Conservation (phyloP, 2,888 invertebrate genomes). For the Polydesmus complanatus region DNA sequence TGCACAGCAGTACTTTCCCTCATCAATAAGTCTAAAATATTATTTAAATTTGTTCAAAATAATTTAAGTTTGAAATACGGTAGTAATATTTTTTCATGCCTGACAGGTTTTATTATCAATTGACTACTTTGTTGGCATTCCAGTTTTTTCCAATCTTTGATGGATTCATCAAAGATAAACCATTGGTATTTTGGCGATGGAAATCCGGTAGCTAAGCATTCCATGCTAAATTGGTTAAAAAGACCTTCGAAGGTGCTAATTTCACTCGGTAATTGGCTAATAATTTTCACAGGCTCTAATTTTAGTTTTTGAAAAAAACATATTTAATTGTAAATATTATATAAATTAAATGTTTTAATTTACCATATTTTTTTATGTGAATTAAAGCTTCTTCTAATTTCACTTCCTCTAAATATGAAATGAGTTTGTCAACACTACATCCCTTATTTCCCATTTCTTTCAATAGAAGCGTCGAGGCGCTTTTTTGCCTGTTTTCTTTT, state of each 20-base stretch:
- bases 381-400: background rate
- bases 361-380: background rate
- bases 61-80: background rate
- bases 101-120: background rate
- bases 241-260: background rate
- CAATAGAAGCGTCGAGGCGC: background rate
- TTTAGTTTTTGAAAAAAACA: background rate
- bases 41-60: background rate
- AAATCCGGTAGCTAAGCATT: constrained; percentile 8
- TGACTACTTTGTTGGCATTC: background rate
- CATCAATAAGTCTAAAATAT: background rate
- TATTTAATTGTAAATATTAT: background rate
- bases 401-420: background rate
- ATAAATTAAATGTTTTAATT: background rate
- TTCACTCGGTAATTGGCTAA: background rate
- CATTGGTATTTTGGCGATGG: constrained; percentile 3
- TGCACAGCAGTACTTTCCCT: background rate
- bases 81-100: background rate
- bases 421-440: background rate
- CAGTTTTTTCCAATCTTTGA: background rate
- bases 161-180: constrained; percentile 2
- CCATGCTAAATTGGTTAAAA: background rate
- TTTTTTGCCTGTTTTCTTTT: too few species aligned
- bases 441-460: background rate
- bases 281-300: background rate